These are phyloP conservation scores for Naja naja DNA, from an alignment of 2,113 vertebrate genomes.

Conservation along the genomic window DNA sequence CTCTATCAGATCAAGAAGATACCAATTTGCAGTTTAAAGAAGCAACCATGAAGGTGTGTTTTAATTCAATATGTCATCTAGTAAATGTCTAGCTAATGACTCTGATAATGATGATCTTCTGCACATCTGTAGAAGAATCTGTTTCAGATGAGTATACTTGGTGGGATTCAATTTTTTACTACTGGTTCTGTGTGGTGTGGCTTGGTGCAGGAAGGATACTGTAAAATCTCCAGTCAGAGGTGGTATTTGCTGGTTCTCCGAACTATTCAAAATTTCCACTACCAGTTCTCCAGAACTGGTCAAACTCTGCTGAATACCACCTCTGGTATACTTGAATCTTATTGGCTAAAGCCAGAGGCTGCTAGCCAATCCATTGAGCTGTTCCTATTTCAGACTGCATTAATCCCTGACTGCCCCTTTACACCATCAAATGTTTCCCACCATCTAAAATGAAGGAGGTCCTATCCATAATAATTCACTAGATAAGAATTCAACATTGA, in stretches of 20 bases:
- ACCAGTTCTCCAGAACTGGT: too few species aligned
- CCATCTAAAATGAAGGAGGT: background rate
- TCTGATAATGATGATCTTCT: background rate
- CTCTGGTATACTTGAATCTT: background rate
- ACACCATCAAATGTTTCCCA: background rate
- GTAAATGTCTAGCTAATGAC: background rate
- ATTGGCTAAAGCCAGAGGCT: background rate
- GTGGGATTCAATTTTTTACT: too few species aligned
- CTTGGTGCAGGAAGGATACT: too few species aligned
- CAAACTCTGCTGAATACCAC: too few species aligned
- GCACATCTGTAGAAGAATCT: background rate
- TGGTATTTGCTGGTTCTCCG: too few species aligned
- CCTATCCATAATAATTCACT: background rate
- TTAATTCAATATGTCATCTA: background rate
- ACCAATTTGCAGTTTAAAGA: background rate
- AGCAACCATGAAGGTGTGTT: background rate
- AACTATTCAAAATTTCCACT: too few species aligned
- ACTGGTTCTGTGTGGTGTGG: too few species aligned
- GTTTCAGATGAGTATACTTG: background rate
- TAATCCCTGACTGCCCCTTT: background rate
- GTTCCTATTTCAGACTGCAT: background rate
- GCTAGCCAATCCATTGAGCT: background rate
- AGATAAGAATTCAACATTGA: background rate
- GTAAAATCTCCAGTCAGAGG: too few species aligned
- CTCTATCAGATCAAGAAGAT: background rate